Evolutionary conservation across 2,113 vertebrate genomes (phyloP).

Genomic region (Petromus typicus): DNA sequence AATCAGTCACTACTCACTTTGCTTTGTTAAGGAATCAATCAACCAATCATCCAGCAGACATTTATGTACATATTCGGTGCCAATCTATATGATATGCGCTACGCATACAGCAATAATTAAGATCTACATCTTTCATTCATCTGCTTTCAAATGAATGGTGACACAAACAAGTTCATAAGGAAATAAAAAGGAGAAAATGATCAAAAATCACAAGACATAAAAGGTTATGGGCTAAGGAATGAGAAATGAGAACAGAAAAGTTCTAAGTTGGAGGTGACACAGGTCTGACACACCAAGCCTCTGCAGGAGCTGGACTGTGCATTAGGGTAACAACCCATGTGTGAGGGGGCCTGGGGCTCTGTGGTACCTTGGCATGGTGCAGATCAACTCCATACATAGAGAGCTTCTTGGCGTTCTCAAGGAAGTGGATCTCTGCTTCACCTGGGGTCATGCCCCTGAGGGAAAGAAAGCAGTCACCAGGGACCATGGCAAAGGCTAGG

Average conservation of each 20-base stretch:
- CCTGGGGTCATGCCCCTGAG: conserved; percentile 97
- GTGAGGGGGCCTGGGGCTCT: neutral
- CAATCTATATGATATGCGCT: neutral
- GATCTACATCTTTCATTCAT: neutral
- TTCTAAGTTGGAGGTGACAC: neutral
- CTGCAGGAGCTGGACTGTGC: neutral
- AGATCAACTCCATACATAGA: conserved; percentile 99
- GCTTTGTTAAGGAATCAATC: neutral
- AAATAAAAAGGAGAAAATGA: neutral
- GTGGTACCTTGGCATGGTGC: conserved; percentile 96
- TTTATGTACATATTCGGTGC: neutral
- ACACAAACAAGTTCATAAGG: conserved; percentile 3
- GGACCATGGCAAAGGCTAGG: neutral
- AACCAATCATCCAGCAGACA: neutral
- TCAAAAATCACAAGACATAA: neutral
- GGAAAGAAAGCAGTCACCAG: conserved; percentile 44
- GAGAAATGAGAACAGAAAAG: neutral
- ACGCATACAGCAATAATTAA: conserved; percentile 6
- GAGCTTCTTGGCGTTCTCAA: conserved; percentile 99
- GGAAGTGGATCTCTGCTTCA: conserved; percentile 98
- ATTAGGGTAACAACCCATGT: neutral
- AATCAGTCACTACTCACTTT: neutral
- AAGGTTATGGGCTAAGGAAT: neutral
- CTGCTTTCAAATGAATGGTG: neutral
- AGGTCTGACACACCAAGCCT: neutral